Base-by-base conservation (phyloP, 2,113 vertebrate species). In the Aepyceros melampus region DNA sequence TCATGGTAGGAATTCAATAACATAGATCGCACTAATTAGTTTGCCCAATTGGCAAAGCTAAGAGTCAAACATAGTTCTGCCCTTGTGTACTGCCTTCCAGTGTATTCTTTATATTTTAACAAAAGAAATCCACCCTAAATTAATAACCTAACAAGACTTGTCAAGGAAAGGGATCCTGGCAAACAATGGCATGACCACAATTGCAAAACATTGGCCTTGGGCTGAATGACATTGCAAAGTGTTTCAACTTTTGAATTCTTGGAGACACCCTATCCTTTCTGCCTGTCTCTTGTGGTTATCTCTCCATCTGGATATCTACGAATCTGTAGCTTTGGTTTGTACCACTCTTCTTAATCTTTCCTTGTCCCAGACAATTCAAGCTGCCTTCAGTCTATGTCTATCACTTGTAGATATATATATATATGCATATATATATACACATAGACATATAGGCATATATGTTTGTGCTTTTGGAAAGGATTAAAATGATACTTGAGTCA, bases 401-500 rank as follows among this genome's bases (percentile, higher is more conserved):
- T 56, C 40, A 60, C n/a, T 49, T 49, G 19, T n/a, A 31, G 21
- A 53, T 36, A 12, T n/a, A 36, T 1, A 33, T 43, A 23, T 43
- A 29, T 21, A n/a, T n/a, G n/a, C n/a, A 25, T 2, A 40, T 0
- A 56, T 0, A 51, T 0, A n/a, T 21, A n/a, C 2, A 51, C 0
- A 78, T 33, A 27, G 4, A 74, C 62, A 16, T 4, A 78, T 23
- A 71, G 11, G 51, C 56, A n/a, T 19, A 13, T 53, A n/a, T 1
- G 3, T 76, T 56, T 36, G 19, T 55, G 3, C 45, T 87, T 94
- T 89, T 14, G 8, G 25, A 78, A 93, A 56, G 19, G 4, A 74
- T 79, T 85, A 84, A 74, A 92, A 45, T 55, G 40, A 40, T 29
- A 43, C 33, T 29, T 89, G 60, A 47, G 40, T 88, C 40, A 74